phyloP scores from a whole-genome alignment of 2,797 vertebrate species.

The Presbytis comata region DNA sequence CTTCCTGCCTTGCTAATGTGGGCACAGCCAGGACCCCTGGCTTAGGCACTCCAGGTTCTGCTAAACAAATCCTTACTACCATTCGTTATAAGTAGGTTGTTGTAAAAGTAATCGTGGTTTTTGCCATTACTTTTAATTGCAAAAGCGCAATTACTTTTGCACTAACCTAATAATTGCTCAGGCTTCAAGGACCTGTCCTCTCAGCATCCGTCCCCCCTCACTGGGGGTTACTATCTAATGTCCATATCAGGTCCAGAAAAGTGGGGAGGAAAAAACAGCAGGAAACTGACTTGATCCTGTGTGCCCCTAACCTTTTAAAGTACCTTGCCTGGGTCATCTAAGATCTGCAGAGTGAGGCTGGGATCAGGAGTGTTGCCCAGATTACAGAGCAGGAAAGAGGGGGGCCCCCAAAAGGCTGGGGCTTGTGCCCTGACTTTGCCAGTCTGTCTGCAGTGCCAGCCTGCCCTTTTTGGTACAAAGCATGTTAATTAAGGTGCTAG shows the following conservation, averaged over 20 bases:
- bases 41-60: not conserved
- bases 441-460: not conserved
- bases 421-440: not conserved
- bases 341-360: not conserved
- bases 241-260: not conserved
- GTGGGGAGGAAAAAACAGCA: not conserved
- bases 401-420: not conserved
- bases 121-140: too few species aligned
- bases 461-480: not conserved
- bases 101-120: too few species aligned
- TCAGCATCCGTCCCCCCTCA: not conserved
- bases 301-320: not conserved
- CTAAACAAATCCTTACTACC: not conserved
- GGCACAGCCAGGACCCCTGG: not conserved
- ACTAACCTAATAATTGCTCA: not conserved
- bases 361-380: not conserved
- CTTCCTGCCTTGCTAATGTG: not conserved
- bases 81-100: too few species aligned
- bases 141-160: too few species aligned
- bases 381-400: constrained; percentile 42
- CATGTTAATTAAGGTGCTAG: not conserved
- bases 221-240: not conserved
- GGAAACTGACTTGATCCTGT: not conserved
- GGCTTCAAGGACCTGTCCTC: not conserved
- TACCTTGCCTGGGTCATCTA: not conserved